Evolutionary conservation across 2,113 vertebrate species (phyloP).

Genomic region (Condylura cristata): DNA sequence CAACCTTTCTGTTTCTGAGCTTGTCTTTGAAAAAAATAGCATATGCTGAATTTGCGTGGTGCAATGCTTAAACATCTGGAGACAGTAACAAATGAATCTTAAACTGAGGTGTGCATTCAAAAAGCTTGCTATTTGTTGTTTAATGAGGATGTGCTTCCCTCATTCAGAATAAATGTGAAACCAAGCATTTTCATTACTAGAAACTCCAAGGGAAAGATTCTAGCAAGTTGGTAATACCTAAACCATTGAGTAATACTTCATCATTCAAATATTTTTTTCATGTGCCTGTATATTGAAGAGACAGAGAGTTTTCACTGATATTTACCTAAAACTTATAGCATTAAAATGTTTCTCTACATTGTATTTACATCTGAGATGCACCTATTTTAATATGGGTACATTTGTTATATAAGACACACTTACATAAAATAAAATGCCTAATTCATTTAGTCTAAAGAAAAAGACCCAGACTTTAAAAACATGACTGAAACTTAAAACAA

Average conservation of each 20-base stretch:
- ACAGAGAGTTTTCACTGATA: background rate
- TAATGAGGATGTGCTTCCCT: background rate
- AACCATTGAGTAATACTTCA: background rate
- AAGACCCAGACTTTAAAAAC: background rate
- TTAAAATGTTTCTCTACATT: constrained; percentile 11
- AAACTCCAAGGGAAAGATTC: background rate
- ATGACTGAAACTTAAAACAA: background rate
- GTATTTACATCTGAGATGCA: background rate
- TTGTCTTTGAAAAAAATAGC: background rate
- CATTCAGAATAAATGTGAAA: constrained; percentile 9
- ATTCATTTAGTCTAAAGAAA: constrained; percentile 36
- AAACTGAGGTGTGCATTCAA: background rate
- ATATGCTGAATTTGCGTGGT: background rate
- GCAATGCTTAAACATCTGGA: background rate
- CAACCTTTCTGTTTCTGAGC: background rate
- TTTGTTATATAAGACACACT: constrained; percentile 52
- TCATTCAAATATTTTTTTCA: background rate
- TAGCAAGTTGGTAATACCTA: background rate
- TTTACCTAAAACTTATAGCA: background rate
- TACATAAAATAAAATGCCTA: constrained; percentile 53
- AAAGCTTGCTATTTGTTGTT: background rate
- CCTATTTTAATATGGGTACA: constrained; percentile 32
- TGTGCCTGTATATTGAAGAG: background rate
- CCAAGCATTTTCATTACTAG: constrained; percentile 12
- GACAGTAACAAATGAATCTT: background rate